These are phyloP conservation scores for Phocides pigmalion DNA, from an alignment of 1,140 invertebrate species.

Conservation along the genomic window DNA sequence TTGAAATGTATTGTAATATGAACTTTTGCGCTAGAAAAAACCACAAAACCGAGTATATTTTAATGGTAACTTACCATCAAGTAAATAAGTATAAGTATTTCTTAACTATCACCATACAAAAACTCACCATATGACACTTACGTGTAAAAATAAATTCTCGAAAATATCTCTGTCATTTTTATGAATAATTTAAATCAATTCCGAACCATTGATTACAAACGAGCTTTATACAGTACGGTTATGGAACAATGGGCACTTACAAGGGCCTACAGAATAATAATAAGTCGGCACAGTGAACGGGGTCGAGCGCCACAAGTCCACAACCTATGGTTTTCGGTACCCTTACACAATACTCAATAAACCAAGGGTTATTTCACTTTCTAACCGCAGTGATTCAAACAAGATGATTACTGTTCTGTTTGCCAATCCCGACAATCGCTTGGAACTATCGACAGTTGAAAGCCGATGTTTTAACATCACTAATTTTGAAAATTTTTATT, in stretches of 20 bases:
- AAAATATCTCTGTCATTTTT: too few relatives aligned
- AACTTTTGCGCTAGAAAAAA: too few relatives aligned
- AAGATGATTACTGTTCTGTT: slow-evolving; percentile 46
- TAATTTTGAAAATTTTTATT: slow-evolving; percentile 1
- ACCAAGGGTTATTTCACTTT: slow-evolving; percentile 59
- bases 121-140: too few relatives aligned
- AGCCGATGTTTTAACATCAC: slow-evolving; percentile 10
- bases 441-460: slow-evolving; percentile 13
- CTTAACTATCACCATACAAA: too few relatives aligned
- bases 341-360: slow-evolving; percentile 53
- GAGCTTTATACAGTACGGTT: slow-evolving; percentile 5
- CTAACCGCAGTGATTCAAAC: slow-evolving; percentile 58
- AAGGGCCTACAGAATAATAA: slow-evolving; percentile 23
- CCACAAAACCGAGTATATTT: too few relatives aligned
- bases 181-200: too few relatives aligned
- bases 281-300: slow-evolving; percentile 18
- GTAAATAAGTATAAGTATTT: too few relatives aligned
- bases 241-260: slow-evolving; percentile 15
- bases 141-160: too few relatives aligned
- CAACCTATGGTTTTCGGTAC: slow-evolving; percentile 36
- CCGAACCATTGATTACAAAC: not conserved
- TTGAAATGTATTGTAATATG: too few relatives aligned
- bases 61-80: too few relatives aligned
- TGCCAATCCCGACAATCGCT: slow-evolving; percentile 10
- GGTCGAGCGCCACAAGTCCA: slow-evolving; percentile 25